Evolutionary conservation across 2,888 invertebrate species (phyloP).

Genomic region (Caenorhabditis sp.): DNA sequence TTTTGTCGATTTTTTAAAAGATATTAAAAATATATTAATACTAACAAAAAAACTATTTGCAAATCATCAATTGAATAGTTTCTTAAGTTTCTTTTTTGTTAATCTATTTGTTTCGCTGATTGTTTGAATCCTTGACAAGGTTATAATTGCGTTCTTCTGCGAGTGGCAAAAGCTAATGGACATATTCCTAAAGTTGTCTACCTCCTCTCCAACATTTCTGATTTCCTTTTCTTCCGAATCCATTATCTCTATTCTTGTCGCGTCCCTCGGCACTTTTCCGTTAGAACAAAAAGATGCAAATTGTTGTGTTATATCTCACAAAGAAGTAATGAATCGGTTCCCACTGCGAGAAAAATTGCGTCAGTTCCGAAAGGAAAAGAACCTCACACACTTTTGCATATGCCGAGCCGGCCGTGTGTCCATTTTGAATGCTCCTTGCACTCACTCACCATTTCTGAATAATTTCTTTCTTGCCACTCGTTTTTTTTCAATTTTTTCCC

Average conservation of each 20-base stretch:
- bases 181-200: constrained; percentile 12
- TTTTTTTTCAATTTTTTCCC: background rate
- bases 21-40: too few relatives aligned
- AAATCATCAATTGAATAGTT: too few relatives aligned
- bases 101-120: too few relatives aligned
- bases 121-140: constrained; percentile 20
- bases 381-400: constrained; percentile 8
- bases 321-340: constrained; percentile 1
- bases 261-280: constrained; percentile 7
- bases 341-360: background rate
- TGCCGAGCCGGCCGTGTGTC: background rate
- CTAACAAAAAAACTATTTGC: too few relatives aligned
- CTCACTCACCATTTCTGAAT: constrained; percentile 30
- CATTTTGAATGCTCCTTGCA: constrained; percentile 23
- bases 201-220: too few relatives aligned
- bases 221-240: constrained; percentile 16
- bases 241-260: constrained; percentile 36
- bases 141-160: constrained; percentile 27
- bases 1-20: constrained; percentile 15
- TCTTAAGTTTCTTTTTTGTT: too few relatives aligned
- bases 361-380: background rate
- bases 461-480: constrained; percentile 31
- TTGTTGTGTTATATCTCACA: background rate
- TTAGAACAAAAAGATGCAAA: background rate
- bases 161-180: constrained; percentile 44